These are phyloP conservation scores for Lates calcarifer DNA, from an alignment of 2,113 vertebrate species.

Conservation along the genomic window DNA sequence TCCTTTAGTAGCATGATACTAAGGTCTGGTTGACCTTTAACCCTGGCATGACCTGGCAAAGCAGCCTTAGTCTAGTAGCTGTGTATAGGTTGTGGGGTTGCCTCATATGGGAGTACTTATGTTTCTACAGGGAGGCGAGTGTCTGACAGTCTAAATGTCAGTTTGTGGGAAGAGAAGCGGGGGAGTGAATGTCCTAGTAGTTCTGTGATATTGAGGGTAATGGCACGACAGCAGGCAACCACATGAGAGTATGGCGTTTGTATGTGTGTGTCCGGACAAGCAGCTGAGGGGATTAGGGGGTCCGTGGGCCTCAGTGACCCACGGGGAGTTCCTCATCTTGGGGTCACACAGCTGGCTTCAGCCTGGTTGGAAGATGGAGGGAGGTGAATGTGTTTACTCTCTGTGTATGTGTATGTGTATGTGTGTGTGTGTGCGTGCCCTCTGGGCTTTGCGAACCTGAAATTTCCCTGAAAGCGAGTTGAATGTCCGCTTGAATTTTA, in stretches of 20 bases:
- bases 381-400: conserved; percentile 2
- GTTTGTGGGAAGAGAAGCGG: not conserved
- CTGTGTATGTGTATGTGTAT: not conserved
- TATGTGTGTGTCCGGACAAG: conserved; percentile 39
- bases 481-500: not conserved
- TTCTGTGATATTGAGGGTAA: not conserved
- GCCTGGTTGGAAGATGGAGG: conserved; percentile 3
- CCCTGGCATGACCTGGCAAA: not conserved
- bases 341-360: conserved; percentile 70
- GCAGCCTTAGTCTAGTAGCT: not conserved
- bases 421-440: no score
- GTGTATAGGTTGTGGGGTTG: not conserved
- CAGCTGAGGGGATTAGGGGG: conserved; percentile 68
- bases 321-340: conserved; percentile 32
- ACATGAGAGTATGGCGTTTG: conserved; percentile 7
- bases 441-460: not conserved
- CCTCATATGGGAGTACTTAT: conserved; percentile 25
- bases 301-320: conserved; percentile 57
- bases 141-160: not conserved
- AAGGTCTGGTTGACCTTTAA: conserved; percentile 29
- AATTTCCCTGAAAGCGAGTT: not conserved
- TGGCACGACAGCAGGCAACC: conserved; percentile 1
- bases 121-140: conserved; percentile 13
- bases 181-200: not conserved
- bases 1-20: not conserved